Evolutionary conservation across 2,888 invertebrate species (phyloP).

Genomic region (Petrolisthes cinctipes): DNA sequence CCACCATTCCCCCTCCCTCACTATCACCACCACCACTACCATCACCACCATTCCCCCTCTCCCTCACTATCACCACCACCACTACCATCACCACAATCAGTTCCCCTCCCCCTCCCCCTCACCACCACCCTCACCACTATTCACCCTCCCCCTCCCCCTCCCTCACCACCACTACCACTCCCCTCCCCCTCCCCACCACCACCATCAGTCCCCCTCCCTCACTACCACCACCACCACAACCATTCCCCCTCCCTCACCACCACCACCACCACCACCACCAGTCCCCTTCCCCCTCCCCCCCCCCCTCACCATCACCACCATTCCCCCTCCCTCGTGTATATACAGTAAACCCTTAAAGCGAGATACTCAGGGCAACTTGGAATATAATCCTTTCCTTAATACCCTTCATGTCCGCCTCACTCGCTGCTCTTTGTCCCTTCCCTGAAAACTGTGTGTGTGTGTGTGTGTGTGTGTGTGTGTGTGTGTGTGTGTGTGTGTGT

Average conservation of each 20-base stretch:
- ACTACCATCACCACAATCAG: no score
- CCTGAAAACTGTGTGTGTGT: not conserved
- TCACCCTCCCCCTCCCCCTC: no score
- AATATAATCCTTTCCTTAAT: not conserved
- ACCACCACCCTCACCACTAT: no score
- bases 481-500: not conserved
- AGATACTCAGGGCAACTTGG: no score
- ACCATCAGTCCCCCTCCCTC: not conserved
- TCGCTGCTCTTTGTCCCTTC: not conserved
- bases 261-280: not conserved
- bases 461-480: conserved; percentile 1
- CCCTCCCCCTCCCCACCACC: no score
- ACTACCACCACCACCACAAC: not conserved
- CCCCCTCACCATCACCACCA: not conserved
- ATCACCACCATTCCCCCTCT: no score
- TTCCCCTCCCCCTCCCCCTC: no score
- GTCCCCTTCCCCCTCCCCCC: not conserved
- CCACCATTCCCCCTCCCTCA: no score
- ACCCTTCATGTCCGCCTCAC: not conserved
- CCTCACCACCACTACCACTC: no score
- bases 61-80: no score
- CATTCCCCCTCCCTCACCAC: not conserved
- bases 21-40: no score
- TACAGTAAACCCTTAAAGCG: not conserved
- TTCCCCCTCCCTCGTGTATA: not conserved